Evolutionary conservation across 2,888 invertebrate species (phyloP).

Genomic region (Mylabris sibirica): DNA sequence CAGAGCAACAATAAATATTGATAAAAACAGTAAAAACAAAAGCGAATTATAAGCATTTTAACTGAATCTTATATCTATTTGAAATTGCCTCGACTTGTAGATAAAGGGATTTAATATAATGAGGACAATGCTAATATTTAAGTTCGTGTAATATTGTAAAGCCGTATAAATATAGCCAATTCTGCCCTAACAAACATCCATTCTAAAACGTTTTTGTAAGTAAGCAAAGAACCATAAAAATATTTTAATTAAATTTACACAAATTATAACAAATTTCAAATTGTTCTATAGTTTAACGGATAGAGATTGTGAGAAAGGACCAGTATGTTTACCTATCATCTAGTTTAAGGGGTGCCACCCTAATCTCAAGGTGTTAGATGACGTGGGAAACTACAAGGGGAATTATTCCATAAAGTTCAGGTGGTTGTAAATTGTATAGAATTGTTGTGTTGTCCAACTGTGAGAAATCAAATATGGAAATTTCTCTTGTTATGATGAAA

Average conservation of each 20-base stretch:
- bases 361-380: constrained; percentile 10
- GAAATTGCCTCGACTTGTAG: not conserved
- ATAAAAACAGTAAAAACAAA: not conserved
- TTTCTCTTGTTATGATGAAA: not conserved
- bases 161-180: not conserved
- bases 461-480: constrained; percentile 13
- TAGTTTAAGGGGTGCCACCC: not conserved
- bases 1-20: not conserved
- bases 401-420: not conserved
- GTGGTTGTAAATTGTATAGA: constrained; percentile 5
- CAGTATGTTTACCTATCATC: not conserved
- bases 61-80: not conserved
- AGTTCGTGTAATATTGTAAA: not conserved
- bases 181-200: too few relatives aligned
- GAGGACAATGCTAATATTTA: constrained; percentile 5
- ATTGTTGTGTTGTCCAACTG: constrained; percentile 1
- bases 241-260: too few relatives aligned
- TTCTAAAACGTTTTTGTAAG: too few relatives aligned
- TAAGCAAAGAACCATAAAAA: too few relatives aligned
- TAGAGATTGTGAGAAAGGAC: not conserved
- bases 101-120: not conserved
- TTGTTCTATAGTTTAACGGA: too few relatives aligned
- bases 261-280: too few relatives aligned
- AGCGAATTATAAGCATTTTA: not conserved
- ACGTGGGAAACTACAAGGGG: constrained; percentile 5